These are phyloP conservation scores for Aphidoletes aphidimyza DNA, from an alignment of 2,888 invertebrate species.

Conservation along the genomic window DNA sequence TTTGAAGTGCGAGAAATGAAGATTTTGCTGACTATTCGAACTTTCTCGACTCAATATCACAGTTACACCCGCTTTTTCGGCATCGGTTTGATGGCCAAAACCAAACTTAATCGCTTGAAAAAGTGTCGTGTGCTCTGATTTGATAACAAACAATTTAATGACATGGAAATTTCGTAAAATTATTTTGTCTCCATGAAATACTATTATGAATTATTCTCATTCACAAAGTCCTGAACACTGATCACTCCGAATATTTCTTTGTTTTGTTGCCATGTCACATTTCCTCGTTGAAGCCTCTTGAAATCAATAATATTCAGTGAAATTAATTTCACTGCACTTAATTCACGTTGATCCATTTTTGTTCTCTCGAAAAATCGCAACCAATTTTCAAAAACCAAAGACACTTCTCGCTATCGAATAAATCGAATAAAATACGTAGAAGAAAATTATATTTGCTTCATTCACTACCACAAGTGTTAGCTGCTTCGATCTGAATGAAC, in stretches of 20 bases:
- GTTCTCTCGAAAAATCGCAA: too few relatives aligned
- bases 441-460: too few relatives aligned
- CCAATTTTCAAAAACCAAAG: too few relatives aligned
- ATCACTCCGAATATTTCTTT: neutral
- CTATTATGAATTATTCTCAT: neutral
- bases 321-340: too few relatives aligned
- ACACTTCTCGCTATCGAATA: too few relatives aligned
- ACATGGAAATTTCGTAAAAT: neutral
- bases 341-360: neutral
- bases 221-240: neutral
- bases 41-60: neutral
- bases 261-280: neutral
- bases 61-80: neutral
- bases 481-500: too few relatives aligned
- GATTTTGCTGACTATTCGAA: neutral
- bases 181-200: neutral
- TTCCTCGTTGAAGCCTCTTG: neutral
- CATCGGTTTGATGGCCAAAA: neutral
- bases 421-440: too few relatives aligned
- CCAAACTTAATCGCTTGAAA: conserved; percentile 5
- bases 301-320: neutral
- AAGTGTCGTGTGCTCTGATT: neutral
- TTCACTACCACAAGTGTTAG: too few relatives aligned
- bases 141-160: neutral
- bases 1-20: neutral